phyloP scores from a whole-genome alignment of 2,113 vertebrate genomes.

The Calyptommatus sinebrachiatus region DNA sequence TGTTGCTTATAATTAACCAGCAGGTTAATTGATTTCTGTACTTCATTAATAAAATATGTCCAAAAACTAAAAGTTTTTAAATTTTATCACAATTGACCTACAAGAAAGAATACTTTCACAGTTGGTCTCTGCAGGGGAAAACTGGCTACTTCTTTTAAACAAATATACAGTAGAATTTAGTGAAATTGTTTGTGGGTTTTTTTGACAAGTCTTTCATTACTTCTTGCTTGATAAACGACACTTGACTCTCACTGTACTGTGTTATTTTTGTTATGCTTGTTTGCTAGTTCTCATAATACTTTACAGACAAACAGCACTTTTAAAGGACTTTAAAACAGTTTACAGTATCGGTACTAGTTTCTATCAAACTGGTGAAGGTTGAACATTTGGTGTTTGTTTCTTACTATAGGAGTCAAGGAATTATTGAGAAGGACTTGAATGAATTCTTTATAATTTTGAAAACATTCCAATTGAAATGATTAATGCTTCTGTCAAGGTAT shows the following conservation, averaged over 20 bases:
- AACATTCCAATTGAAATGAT: too few relatives aligned
- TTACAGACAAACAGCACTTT: neutral
- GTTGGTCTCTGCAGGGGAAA: neutral
- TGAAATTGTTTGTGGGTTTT: neutral
- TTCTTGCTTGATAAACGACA: neutral
- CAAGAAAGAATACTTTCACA: neutral
- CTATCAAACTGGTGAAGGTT: too few relatives aligned
- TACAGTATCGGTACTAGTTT: too few relatives aligned
- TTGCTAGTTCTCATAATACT: neutral
- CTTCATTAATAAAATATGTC: neutral
- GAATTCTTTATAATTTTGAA: too few relatives aligned
- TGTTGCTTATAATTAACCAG: neutral
- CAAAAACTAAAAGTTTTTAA: neutral
- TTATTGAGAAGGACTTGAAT: too few relatives aligned
- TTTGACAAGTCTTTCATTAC: neutral
- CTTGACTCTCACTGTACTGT: neutral
- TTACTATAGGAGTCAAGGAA: too few relatives aligned
- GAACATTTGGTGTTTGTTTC: too few relatives aligned
- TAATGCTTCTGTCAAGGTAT: too few relatives aligned
- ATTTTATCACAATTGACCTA: neutral
- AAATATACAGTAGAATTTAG: neutral
- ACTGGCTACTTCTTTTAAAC: neutral
- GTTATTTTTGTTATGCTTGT: too few relatives aligned
- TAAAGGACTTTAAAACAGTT: too few relatives aligned
- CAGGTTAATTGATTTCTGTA: neutral